Conservation (phyloP, 2,888 invertebrate genomes). For the Petrolisthes cinctipes region DNA sequence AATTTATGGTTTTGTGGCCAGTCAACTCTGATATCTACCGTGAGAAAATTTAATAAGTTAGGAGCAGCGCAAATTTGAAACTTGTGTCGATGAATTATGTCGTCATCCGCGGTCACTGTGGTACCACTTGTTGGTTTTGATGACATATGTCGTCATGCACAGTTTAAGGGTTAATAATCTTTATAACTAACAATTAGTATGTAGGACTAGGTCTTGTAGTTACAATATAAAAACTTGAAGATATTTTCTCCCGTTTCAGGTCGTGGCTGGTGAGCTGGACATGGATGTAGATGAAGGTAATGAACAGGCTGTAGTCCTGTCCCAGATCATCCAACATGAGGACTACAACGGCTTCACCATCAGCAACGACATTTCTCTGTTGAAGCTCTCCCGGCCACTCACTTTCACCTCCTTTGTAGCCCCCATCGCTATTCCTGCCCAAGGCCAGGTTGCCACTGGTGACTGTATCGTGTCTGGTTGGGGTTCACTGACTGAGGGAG, state of each 20-base stretch:
- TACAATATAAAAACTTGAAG: no score
- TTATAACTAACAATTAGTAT: no score
- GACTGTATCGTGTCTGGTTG: constrained; percentile 65
- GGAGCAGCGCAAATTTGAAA: no score
- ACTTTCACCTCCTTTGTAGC: constrained; percentile 46
- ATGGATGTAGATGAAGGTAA: constrained; percentile 33
- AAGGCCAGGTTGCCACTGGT: constrained; percentile 55
- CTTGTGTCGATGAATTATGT: no score
- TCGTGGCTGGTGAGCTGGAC: constrained; percentile 56
- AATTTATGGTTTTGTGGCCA: no score
- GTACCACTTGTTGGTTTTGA: no score
- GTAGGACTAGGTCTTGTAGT: no score
- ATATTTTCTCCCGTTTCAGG: constrained; percentile 14
- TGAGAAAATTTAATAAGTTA: no score
- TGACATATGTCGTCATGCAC: no score
- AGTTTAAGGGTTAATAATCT: no score
- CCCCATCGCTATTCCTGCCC: constrained; percentile 38
- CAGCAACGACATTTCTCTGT: constrained; percentile 56
- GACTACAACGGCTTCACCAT: constrained; percentile 33
- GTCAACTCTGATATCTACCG: no score
- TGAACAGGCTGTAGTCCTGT: constrained; percentile 35
- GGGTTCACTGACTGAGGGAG: constrained; percentile 56
- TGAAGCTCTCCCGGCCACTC: constrained; percentile 35
- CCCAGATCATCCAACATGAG: constrained; percentile 52
- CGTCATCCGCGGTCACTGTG: no score